phyloP scores from a whole-genome alignment of 2,888 invertebrate genomes.

The Dryobota labecula region DNA sequence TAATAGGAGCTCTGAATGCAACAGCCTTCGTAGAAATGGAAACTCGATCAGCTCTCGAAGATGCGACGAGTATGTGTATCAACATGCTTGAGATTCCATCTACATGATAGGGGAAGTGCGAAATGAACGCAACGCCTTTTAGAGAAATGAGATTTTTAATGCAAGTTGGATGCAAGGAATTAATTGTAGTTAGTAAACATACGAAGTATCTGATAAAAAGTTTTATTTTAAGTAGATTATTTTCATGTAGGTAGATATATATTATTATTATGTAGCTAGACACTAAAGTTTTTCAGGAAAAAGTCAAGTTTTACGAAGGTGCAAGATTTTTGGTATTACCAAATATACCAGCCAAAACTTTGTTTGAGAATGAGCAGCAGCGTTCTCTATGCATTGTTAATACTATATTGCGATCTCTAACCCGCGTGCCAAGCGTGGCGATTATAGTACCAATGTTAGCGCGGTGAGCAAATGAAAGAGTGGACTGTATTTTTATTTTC shows the following conservation, averaged over 20 bases:
- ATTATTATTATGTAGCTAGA: neutral
- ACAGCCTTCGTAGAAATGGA: constrained; percentile 74
- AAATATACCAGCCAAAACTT: neutral
- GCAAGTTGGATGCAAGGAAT: constrained; percentile 28
- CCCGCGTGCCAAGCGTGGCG: too few species aligned
- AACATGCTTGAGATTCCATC: constrained; percentile 58
- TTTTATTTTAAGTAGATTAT: neutral
- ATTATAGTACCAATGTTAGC: too few species aligned
- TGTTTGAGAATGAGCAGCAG: too few species aligned
- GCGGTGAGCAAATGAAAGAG: too few species aligned
- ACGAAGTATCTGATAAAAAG: neutral
- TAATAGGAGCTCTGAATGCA: constrained; percentile 80
- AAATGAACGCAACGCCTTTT: constrained; percentile 52
- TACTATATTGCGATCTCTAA: too few species aligned
- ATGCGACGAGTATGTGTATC: constrained; percentile 62
- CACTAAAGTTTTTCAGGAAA: neutral
- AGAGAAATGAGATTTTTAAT: constrained; percentile 55
- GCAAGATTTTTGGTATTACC: neutral
- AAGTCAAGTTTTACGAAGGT: too few species aligned
- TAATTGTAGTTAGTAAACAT: constrained; percentile 10
- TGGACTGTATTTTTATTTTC: too few species aligned
- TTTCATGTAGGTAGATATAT: neutral
- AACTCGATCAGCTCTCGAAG: constrained; percentile 76
- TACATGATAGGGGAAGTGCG: constrained; percentile 50
- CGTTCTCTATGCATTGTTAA: too few species aligned